These are phyloP conservation scores for Macroramphosus scolopax DNA, from an alignment of 2,797 vertebrate species.

Conservation along the genomic window DNA sequence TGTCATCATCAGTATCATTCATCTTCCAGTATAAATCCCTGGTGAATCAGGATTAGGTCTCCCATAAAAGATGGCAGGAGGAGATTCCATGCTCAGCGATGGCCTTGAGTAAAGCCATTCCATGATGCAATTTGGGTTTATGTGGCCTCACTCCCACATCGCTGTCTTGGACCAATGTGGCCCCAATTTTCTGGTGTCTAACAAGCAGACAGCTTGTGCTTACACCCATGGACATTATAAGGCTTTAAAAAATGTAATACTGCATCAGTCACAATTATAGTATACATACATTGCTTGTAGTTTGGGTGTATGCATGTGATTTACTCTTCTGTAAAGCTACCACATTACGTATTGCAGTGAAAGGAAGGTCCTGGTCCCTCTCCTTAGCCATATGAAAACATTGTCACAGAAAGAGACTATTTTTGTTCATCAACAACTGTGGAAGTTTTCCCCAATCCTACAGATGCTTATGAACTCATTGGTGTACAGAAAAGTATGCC, in stretches of 20 bases:
- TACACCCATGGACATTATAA: slow-evolving; percentile 36
- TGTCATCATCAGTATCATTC: slow-evolving; percentile 56
- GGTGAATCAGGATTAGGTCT: slow-evolving; percentile 59
- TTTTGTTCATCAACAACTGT: slow-evolving; percentile 7
- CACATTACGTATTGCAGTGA: slow-evolving; percentile 11
- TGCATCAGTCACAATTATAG: slow-evolving; percentile 35
- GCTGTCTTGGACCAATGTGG: slow-evolving; percentile 54
- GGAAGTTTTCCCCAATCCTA: slow-evolving; percentile 1
- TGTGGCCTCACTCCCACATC: slow-evolving; percentile 52
- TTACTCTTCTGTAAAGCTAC: slow-evolving; percentile 31
- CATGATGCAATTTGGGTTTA: slow-evolving; percentile 63
- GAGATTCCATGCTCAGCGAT: slow-evolving; percentile 56
- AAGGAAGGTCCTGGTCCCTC: not conserved
- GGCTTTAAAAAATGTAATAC: slow-evolving; percentile 32
- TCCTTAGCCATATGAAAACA: slow-evolving; percentile 11
- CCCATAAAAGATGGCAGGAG: slow-evolving; percentile 54
- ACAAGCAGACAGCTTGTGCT: slow-evolving; percentile 46
- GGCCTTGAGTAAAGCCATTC: slow-evolving; percentile 64
- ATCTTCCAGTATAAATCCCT: slow-evolving; percentile 62
- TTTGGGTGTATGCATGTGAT: slow-evolving; percentile 23
- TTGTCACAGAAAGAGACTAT: slow-evolving; percentile 7
- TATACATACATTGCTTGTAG: slow-evolving; percentile 27
- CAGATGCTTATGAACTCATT: slow-evolving; percentile 11
- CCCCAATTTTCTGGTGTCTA: slow-evolving; percentile 57
- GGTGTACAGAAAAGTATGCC: not conserved